Evolutionary conservation across 2,888 invertebrate genomes (phyloP).

Genomic region (Cybosia mesomella): DNA sequence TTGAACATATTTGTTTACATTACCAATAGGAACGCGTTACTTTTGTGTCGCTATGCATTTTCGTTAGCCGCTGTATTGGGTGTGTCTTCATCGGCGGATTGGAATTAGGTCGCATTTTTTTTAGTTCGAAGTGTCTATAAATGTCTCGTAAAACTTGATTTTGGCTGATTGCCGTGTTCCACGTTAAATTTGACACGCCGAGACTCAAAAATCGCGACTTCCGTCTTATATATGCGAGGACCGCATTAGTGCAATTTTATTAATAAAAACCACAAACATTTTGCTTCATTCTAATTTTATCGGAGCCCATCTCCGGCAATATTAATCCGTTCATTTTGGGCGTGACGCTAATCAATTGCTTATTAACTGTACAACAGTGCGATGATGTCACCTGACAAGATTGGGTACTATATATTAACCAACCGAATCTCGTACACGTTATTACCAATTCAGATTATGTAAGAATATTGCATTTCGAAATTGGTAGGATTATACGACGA

Average conservation of each 20-base stretch:
- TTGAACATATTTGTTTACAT: slow-evolving; percentile 60
- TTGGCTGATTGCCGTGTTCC: slow-evolving; percentile 33
- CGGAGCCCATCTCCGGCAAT: slow-evolving; percentile 23
- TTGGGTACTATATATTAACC: slow-evolving; percentile 68
- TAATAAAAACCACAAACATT: slow-evolving; percentile 19
- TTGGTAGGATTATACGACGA: slow-evolving; percentile 34
- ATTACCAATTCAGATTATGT: slow-evolving; percentile 11
- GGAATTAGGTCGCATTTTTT: slow-evolving; percentile 70
- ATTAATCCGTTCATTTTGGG: slow-evolving; percentile 64
- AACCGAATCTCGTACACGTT: slow-evolving; percentile 51
- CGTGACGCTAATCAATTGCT: slow-evolving; percentile 76
- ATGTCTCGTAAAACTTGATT: slow-evolving; percentile 28
- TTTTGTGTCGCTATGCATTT: slow-evolving; percentile 52
- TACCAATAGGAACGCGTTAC: slow-evolving; percentile 55
- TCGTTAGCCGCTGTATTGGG: slow-evolving; percentile 64
- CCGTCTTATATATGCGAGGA: slow-evolving; percentile 28
- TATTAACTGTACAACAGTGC: slow-evolving; percentile 75
- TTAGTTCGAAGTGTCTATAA: slow-evolving; percentile 39
- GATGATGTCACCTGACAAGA: slow-evolving; percentile 80
- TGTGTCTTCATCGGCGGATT: slow-evolving; percentile 70
- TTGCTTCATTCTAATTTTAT: slow-evolving; percentile 11
- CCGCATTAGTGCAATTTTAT: slow-evolving; percentile 13
- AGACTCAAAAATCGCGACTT: slow-evolving; percentile 22
- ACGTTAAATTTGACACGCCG: slow-evolving; percentile 27
- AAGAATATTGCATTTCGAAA: slow-evolving; percentile 29